phyloP scores from a whole-genome alignment of 2,888 invertebrate genomes.

The Conistra vaccinii region DNA sequence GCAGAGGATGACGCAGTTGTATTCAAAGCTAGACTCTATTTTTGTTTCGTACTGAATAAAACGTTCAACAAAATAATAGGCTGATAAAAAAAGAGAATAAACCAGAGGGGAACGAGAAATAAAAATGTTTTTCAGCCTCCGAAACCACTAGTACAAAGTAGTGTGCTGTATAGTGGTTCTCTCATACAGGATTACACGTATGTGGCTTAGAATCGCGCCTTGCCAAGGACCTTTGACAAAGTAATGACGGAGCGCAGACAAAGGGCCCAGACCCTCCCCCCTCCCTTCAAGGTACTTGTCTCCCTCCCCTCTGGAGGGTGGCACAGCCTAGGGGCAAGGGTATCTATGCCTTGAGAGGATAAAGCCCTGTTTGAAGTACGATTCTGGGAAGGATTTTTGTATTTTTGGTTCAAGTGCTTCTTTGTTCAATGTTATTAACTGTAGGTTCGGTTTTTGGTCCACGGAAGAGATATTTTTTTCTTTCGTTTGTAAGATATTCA shows the following conservation, averaged over 20 bases:
- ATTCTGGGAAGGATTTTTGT: slow-evolving; percentile 64
- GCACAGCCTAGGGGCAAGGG: slow-evolving; percentile 65
- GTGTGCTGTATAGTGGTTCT: slow-evolving; percentile 61
- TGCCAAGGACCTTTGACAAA: slow-evolving; percentile 87
- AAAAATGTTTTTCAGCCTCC: slow-evolving; percentile 62
- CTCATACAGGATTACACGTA: slow-evolving; percentile 66
- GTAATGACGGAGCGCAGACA: slow-evolving; percentile 87
- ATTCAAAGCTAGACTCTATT: slow-evolving; percentile 20
- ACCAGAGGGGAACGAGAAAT: slow-evolving; percentile 51
- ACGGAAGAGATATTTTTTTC: background rate
- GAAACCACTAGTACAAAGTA: slow-evolving; percentile 66
- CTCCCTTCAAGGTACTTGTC: slow-evolving; percentile 64
- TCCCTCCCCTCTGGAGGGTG: slow-evolving; percentile 60
- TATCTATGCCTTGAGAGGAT: slow-evolving; percentile 72
- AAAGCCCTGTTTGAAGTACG: slow-evolving; percentile 72
- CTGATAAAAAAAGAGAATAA: slow-evolving; percentile 44
- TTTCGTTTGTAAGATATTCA: background rate
- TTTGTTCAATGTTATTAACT: slow-evolving; percentile 49
- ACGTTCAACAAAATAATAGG: slow-evolving; percentile 49
- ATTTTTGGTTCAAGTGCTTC: slow-evolving; percentile 61
- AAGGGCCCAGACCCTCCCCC: slow-evolving; percentile 70
- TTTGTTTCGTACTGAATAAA: slow-evolving; percentile 23
- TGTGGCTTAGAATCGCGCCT: slow-evolving; percentile 68
- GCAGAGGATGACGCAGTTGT: background rate
- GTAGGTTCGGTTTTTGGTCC: slow-evolving; percentile 8